Evolutionary conservation across 1,140 invertebrate species (phyloP), one percentile per base, ranked within the genome.

Genomic region (Panagrolaimus sp.): DNA sequence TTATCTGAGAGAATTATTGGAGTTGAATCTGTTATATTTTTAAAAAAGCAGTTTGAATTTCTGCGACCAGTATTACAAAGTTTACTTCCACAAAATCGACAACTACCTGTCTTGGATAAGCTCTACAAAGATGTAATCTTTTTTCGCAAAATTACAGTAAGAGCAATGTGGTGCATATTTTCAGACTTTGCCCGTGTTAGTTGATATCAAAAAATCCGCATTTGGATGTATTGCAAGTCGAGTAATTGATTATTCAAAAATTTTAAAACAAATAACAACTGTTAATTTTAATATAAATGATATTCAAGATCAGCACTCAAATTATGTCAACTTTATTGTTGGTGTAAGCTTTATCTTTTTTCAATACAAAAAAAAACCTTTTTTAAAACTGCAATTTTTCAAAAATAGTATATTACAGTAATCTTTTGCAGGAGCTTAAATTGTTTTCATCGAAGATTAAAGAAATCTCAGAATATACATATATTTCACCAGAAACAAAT

Each of bases 221-320:
- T 95, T 93, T 78, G 90, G 91, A 86, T 88, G 89, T 67, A 91
- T 93, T 0, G 88, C 90, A 0, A 88, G 89, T 0, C 88, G 88
- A 77, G 86, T 89, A 9, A 88, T 97, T n/a, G 89, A 95, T 82
- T 88, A 90, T 42, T 87, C 89, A 51, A 86, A 88, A 45, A 88
- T 93, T 63, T 84, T 96, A 9, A 86, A 88, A 61, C 86, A 88
- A n/a, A 96, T 98, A 89, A 68, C 69, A 3, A 88, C 88, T 5
- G 92, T 96, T 1, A 91, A 92, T 83, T 99, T 95, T 95, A 93
- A 97, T 83, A 89, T 97, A 0, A 84, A 83, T 69, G 92, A 95
- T 79, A 91, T 99, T 0, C 93, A 92, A 86, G 93, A 91, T 25
- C 91, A 96, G 76, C 95, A 98, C 82, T 96, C 91, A 80, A 84